Evolutionary conservation across 1,140 invertebrate species (phyloP).

Genomic region (Anoplolepis gracilipes): DNA sequence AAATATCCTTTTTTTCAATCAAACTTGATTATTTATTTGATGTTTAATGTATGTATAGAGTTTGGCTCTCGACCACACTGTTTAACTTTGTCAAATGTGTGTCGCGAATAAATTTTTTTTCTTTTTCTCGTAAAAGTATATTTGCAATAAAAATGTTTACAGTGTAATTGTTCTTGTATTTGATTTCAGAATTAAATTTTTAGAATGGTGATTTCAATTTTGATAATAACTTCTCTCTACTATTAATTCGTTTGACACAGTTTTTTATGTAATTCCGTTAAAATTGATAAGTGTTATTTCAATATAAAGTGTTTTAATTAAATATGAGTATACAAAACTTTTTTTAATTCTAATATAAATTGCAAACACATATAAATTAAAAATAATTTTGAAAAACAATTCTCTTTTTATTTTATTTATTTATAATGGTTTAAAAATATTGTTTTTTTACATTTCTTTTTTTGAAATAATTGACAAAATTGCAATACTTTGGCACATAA

Average conservation of each 20-base stretch:
- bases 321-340: too few relatives aligned
- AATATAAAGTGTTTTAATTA: background rate
- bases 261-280: background rate
- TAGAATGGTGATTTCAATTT: background rate
- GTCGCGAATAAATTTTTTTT: background rate
- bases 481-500: background rate
- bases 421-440: background rate
- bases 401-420: background rate
- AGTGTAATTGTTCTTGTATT: background rate
- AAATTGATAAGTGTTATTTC: background rate
- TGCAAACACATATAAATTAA: background rate
- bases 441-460: background rate
- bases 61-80: background rate
- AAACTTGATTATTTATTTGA: background rate
- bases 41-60: background rate
- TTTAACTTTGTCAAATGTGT: background rate
- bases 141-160: conserved; percentile 3
- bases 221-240: background rate
- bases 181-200: conserved; percentile 5
- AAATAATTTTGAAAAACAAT: background rate
- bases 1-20: background rate
- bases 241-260: background rate
- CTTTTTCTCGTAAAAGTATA: background rate
- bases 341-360: background rate
- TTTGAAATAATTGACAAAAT: background rate